phyloP scores from a whole-genome alignment of 2,113 vertebrate species.

The Hoplias malabaricus region DNA sequence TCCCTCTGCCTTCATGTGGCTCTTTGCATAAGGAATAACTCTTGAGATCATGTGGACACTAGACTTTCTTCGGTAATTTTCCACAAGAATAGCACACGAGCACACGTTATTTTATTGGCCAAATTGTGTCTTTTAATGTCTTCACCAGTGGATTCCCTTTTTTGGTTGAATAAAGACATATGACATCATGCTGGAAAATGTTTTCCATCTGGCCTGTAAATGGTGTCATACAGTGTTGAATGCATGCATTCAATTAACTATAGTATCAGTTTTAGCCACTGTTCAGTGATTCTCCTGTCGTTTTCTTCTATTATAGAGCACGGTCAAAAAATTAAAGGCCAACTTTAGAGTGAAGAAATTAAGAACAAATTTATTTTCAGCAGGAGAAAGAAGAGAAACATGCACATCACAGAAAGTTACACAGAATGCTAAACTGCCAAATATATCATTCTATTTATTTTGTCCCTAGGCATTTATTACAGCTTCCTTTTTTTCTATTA shows the following conservation, averaged over 20 bases:
- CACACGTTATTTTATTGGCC: background rate
- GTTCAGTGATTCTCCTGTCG: background rate
- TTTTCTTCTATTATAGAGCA: too few species aligned
- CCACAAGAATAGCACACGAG: background rate
- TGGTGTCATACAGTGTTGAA: background rate
- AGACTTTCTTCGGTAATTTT: background rate
- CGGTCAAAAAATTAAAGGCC: too few species aligned
- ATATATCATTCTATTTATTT: too few species aligned
- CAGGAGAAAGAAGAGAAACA: too few species aligned
- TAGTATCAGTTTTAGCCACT: background rate
- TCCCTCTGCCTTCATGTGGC: slow-evolving; percentile 28
- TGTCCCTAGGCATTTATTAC: too few species aligned
- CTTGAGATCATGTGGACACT: slow-evolving; percentile 10
- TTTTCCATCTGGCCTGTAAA: slow-evolving; percentile 13
- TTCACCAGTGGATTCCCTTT: background rate
- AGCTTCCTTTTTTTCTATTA: too few species aligned
- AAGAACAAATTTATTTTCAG: too few species aligned
- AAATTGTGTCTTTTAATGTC: background rate
- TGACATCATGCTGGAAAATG: background rate
- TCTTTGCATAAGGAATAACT: slow-evolving; percentile 19
- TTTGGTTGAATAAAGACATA: slow-evolving; percentile 18
- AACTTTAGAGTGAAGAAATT: too few species aligned
- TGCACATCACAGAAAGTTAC: too few species aligned
- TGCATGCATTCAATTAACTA: too few species aligned
- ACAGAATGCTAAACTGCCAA: too few species aligned